Percentiles rank a stretch among this genome's conserved stretches.
phyloP scores from a whole-genome alignment of 2,888 invertebrate species.

The Aphrophora alni region DNA sequence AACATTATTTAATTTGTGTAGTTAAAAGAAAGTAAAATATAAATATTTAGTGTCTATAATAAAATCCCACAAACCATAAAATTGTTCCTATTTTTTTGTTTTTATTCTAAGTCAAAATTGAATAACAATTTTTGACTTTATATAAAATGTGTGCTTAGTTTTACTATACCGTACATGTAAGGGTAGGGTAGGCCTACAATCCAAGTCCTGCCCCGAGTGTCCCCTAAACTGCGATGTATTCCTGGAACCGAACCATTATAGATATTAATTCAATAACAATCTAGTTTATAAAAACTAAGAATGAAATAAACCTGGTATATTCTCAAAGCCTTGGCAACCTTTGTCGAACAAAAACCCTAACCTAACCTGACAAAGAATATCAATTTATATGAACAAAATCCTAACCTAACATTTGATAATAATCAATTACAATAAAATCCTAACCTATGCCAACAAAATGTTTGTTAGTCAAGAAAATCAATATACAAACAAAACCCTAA shows the following conservation, averaged over 20 bases:
- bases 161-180: background rate
- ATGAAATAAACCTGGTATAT: no score
- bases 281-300: background rate
- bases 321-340: background rate
- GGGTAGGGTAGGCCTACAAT: background rate
- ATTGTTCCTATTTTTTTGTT: background rate
- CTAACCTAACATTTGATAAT: no score
- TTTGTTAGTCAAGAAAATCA: no score
- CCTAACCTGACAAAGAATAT: background rate
- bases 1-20: no score
- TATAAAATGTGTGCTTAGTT: background rate
- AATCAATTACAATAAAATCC: no score
- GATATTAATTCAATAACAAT: background rate
- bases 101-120: no score
- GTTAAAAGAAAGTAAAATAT: no score
- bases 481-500: no score
- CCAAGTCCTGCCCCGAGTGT: background rate
- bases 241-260: background rate
- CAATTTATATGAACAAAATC: no score
- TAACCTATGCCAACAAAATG: no score
- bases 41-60: no score
- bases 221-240: background rate
- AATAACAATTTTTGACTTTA: no score
- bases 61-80: background rate
- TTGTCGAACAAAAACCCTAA: background rate